Evolutionary conservation across 2,113 vertebrate genomes (phyloP).

Genomic region (Forbesichthys agassizii): DNA sequence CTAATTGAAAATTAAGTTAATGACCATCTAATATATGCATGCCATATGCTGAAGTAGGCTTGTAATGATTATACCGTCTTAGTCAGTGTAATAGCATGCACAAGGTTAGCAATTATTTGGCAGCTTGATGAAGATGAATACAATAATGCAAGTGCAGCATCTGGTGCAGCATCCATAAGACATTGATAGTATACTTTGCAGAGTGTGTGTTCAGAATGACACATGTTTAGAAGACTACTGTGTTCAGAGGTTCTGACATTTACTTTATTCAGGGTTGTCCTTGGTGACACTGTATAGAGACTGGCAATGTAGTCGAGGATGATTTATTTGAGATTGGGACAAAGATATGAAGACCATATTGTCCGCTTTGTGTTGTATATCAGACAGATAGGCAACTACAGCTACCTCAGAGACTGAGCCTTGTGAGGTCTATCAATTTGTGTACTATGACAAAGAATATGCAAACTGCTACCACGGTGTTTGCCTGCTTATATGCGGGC

Average conservation of each 20-base stretch:
- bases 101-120: constrained; percentile 28
- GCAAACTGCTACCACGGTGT: background rate
- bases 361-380: constrained; percentile 2
- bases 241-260: constrained; percentile 4
- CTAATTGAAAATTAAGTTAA: background rate
- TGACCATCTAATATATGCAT: background rate
- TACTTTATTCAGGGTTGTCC: constrained; percentile 29
- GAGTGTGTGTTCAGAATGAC: background rate
- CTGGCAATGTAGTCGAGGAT: background rate
- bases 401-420: background rate
- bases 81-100: constrained; percentile 28
- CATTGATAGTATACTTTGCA: background rate
- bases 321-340: background rate
- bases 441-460: too few species aligned
- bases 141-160: constrained; percentile 1
- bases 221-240: constrained; percentile 28
- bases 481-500: background rate
- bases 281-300: background rate
- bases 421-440: background rate
- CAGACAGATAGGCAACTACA: background rate
- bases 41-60: background rate
- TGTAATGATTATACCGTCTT: background rate
- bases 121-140: constrained; percentile 16
- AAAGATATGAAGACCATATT: background rate
- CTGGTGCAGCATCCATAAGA: constrained; percentile 15